A percentile compares a stretch with the other conserved stretches of the same genome.
These are phyloP conservation scores for Patella depressa DNA, from an alignment of 2,888 invertebrate genomes.

Conservation along the genomic window DNA sequence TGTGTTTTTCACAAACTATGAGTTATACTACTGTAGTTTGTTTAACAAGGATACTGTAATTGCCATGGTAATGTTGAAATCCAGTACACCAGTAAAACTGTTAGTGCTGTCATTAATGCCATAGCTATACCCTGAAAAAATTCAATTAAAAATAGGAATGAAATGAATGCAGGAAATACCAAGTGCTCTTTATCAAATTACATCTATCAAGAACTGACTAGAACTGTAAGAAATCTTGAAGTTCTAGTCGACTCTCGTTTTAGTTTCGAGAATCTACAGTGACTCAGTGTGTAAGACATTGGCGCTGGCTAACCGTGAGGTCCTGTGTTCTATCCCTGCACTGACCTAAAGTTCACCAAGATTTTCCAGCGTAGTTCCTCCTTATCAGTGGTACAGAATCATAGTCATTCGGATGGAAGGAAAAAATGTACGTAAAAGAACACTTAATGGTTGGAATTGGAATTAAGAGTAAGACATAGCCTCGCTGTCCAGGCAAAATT, in stretches of 20 bases:
- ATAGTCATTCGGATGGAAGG: too few relatives aligned
- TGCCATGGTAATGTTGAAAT: slow-evolving; percentile 52
- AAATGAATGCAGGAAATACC: background rate
- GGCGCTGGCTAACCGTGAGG: too few relatives aligned
- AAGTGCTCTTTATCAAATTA: too few relatives aligned
- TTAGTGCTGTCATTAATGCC: slow-evolving; percentile 34
- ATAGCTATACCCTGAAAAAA: slow-evolving; percentile 42
- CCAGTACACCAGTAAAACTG: slow-evolving; percentile 36
- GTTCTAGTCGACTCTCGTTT: too few relatives aligned
- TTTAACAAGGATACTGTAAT: slow-evolving; percentile 54
- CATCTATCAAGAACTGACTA: background rate
- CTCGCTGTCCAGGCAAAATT: background rate
- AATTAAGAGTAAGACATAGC: background rate
- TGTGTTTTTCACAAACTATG: too few relatives aligned
- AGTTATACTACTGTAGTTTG: too few relatives aligned
- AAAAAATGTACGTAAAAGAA: background rate
- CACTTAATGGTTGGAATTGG: background rate
- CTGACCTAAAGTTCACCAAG: too few relatives aligned
- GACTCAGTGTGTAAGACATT: background rate
- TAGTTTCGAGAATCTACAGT: background rate
- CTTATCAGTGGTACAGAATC: too few relatives aligned
- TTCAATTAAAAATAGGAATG: background rate
- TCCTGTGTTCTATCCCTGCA: background rate
- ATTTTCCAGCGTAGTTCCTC: too few relatives aligned
- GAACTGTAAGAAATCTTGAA: slow-evolving; percentile 8